Conservation (phyloP, 2,888 invertebrate species). For the Ectemnius continuus region DNA sequence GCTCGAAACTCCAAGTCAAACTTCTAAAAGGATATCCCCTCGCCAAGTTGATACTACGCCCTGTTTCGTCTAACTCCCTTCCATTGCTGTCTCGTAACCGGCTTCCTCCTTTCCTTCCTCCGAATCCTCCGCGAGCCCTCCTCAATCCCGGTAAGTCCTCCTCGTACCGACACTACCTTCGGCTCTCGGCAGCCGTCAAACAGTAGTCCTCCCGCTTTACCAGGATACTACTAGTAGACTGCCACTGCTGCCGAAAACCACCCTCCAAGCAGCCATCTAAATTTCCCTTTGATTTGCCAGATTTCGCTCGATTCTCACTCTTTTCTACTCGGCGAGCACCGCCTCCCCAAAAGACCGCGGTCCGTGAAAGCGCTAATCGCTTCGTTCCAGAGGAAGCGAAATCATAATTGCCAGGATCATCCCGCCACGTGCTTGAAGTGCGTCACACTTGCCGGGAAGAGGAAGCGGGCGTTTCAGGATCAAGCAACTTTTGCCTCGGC, state of each 20-base stretch:
- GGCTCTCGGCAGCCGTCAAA: not conserved
- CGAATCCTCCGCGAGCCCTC: slow-evolving; percentile 22
- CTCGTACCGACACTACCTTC: slow-evolving; percentile 10
- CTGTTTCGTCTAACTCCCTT: slow-evolving; percentile 29
- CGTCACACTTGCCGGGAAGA: not conserved
- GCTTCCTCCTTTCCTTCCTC: slow-evolving; percentile 1
- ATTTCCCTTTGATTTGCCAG: not conserved
- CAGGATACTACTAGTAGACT: too few species aligned
- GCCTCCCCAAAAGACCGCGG: too few species aligned
- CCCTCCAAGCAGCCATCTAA: not conserved
- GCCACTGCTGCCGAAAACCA: not conserved
- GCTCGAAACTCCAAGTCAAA: slow-evolving; percentile 54
- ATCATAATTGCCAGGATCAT: not conserved
- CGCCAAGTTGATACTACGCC: slow-evolving; percentile 51
- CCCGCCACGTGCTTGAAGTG: not conserved
- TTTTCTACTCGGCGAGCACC: not conserved
- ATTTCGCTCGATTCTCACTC: not conserved
- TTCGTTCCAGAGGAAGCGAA: too few species aligned
- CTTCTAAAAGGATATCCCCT: slow-evolving; percentile 63
- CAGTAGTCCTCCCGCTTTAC: not conserved
- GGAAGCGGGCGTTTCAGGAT: slow-evolving; percentile 1
- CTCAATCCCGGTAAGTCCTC: slow-evolving; percentile 48
- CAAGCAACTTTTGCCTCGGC: slow-evolving; percentile 4
- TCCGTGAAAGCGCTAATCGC: too few species aligned
- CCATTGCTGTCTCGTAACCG: not conserved